These are phyloP conservation scores for Gasterosteus aculeatus DNA, from an alignment of 2,113 vertebrate species.

Conservation along the genomic window DNA sequence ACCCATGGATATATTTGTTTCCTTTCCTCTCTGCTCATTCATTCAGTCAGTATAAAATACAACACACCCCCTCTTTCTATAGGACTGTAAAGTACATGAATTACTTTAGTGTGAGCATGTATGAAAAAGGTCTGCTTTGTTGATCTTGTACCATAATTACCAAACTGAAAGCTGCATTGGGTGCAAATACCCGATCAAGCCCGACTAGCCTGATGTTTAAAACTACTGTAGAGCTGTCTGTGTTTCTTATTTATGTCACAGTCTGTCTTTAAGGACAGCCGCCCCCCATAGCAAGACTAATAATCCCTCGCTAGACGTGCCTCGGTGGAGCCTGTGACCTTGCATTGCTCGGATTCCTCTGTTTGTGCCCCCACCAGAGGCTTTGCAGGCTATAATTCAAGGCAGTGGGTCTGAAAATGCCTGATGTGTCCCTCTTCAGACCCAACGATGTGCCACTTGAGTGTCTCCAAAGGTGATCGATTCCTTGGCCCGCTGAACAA, in stretches of 20 bases:
- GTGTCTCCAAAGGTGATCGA: slow-evolving; percentile 9
- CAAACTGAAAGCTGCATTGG: neutral
- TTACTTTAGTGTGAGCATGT: neutral
- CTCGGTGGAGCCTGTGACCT: slow-evolving; percentile 67
- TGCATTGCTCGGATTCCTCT: slow-evolving; percentile 77
- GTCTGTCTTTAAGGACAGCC: slow-evolving; percentile 50
- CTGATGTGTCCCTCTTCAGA: neutral
- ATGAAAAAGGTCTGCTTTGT: no score
- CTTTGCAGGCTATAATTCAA: slow-evolving; percentile 60
- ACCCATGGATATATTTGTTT: neutral
- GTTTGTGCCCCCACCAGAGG: slow-evolving; percentile 64
- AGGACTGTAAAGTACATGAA: neutral
- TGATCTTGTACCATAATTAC: neutral
- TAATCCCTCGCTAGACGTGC: slow-evolving; percentile 62
- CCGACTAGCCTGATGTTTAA: neutral
- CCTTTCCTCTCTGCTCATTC: no score
- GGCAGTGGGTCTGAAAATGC: slow-evolving; percentile 25
- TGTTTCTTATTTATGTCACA: slow-evolving; percentile 15
- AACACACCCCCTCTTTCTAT: neutral
- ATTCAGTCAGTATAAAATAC: neutral
- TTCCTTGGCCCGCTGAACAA: neutral
- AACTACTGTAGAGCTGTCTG: neutral
- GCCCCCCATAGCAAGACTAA: slow-evolving; percentile 52
- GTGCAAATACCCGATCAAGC: neutral
- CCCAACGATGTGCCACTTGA: slow-evolving; percentile 22